Evolutionary conservation across 2,797 vertebrate genomes (phyloP).

Genomic region (Pangasius larnaudii): DNA sequence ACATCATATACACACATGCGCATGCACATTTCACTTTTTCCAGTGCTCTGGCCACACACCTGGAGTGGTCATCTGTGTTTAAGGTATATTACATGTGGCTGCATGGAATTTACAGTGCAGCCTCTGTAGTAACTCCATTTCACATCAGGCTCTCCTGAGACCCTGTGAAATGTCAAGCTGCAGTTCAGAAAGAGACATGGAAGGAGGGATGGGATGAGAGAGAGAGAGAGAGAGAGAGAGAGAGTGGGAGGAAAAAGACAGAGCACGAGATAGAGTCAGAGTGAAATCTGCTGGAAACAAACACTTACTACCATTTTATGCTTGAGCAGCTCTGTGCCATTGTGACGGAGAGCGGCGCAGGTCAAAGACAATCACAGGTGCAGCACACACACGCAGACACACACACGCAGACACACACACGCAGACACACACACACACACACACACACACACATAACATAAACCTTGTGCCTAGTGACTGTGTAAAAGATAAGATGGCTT

Average conservation of each 20-base stretch:
- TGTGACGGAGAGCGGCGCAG: constrained; percentile 74
- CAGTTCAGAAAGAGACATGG: constrained; percentile 64
- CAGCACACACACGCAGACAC: constrained; percentile 16
- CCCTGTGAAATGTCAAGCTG: constrained; percentile 97
- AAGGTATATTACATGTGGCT: constrained; percentile 98
- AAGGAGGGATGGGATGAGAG: constrained; percentile 56
- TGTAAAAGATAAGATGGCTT: constrained; percentile 17
- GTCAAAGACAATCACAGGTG: constrained; percentile 59
- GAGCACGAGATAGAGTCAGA: constrained; percentile 79
- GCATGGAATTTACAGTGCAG: constrained; percentile 99
- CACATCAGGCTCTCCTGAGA: constrained; percentile 91
- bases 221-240: constrained; percentile 24
- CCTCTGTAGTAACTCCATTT: constrained; percentile 96
- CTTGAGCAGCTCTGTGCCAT: constrained; percentile 80
- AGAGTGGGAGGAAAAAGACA: constrained; percentile 62
- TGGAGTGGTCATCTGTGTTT: constrained; percentile 97
- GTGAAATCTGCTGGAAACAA: constrained; percentile 98
- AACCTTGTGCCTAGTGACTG: constrained; percentile 12
- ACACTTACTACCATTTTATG: constrained; percentile 94
- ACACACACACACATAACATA: not conserved
- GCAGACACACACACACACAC: not conserved
- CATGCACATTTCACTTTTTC: constrained; percentile 21
- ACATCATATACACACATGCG: constrained; percentile 28
- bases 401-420: not conserved
- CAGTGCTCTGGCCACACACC: constrained; percentile 78